Base-by-base conservation (phyloP, 2,113 vertebrate genomes). In the Gulo gulo region DNA sequence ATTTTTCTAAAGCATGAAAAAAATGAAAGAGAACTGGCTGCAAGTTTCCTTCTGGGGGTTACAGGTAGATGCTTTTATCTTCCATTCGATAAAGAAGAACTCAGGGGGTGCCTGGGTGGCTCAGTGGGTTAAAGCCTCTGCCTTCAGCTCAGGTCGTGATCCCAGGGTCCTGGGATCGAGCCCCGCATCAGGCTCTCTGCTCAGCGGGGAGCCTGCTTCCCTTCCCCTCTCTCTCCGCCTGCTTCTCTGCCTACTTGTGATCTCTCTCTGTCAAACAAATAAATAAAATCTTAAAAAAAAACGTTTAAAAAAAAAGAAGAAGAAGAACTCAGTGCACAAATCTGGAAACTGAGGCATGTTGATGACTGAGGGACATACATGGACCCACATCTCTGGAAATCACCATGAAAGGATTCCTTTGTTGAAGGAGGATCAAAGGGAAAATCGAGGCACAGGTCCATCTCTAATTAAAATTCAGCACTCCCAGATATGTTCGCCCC, bases 11-110 rank as follows among this genome's bases (percentile, higher is more conserved):
- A 74, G 42, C n/a, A 39, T 39, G n/a, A 71, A 10, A 45, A 15
- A 79, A 52, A 52, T 39, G 61, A 52, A 52, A 94, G 9, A 69
- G 39, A 42, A 57, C 61, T 47, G 73, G 8, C 55, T 99, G 99
- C 99, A 98, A 99, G 99, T 97, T 99, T 99, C 91, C 99, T 99
- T 85, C 99, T 99, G 97, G 99, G 99, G 50, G 99, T 99, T 96
- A 99, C 98, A 0, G 99, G 99, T 98, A 99, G 99, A 99, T 99
- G 99, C 82, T 98, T 99, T 94, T 99, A 98, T 97, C 97, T 99
- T 98, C 99, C 99, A 97, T 2, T 99, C 98, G 18, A 99, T 97
- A 99, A 99, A 94, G 99, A 99, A 99, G 97, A 99, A 99, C 97
- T 99, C 99, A 1, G 98, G 39, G 39, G 39, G 39, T 5, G 4